phyloP scores from a whole-genome alignment of 2,888 invertebrate genomes.

The Cerceris ruficornis region DNA sequence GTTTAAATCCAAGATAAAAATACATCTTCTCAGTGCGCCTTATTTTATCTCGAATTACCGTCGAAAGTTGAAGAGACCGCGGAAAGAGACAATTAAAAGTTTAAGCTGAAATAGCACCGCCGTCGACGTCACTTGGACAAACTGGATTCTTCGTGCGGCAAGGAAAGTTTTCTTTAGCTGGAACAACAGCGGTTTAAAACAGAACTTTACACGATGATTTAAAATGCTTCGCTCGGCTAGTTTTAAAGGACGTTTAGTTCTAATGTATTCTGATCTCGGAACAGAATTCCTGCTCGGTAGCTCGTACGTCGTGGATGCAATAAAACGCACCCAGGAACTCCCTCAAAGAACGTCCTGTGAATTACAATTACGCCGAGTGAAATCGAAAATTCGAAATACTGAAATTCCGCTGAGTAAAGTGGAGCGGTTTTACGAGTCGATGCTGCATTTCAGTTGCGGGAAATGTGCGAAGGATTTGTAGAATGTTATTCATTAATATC shows the following conservation, averaged over 20 bases:
- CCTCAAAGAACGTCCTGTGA: background rate
- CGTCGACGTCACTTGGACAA: slow-evolving; percentile 64
- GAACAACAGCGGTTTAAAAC: slow-evolving; percentile 39
- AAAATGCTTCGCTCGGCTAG: slow-evolving; percentile 37
- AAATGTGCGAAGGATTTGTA: too few species aligned
- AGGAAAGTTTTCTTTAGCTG: slow-evolving; percentile 59
- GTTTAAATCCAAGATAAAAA: slow-evolving; percentile 50
- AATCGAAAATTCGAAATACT: background rate
- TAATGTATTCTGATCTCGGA: slow-evolving; percentile 24
- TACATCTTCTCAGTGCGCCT: slow-evolving; percentile 26
- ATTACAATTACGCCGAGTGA: slow-evolving; percentile 1
- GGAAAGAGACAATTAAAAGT: slow-evolving; percentile 69
- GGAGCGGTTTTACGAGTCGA: too few species aligned
- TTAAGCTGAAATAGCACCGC: slow-evolving; percentile 64
- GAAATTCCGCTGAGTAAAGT: background rate
- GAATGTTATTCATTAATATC: too few species aligned
- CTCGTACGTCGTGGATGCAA: slow-evolving; percentile 1
- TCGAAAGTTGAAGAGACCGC: slow-evolving; percentile 55
- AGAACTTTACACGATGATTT: slow-evolving; percentile 59
- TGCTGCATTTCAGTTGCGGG: too few species aligned
- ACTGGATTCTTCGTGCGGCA: slow-evolving; percentile 56
- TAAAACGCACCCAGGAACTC: background rate
- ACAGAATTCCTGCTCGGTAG: slow-evolving; percentile 6
- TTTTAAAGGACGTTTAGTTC: slow-evolving; percentile 34
- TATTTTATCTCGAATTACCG: slow-evolving; percentile 61